Evolutionary conservation across 2,888 invertebrate species (phyloP).

Genomic region (Microplitis manilae): DNA sequence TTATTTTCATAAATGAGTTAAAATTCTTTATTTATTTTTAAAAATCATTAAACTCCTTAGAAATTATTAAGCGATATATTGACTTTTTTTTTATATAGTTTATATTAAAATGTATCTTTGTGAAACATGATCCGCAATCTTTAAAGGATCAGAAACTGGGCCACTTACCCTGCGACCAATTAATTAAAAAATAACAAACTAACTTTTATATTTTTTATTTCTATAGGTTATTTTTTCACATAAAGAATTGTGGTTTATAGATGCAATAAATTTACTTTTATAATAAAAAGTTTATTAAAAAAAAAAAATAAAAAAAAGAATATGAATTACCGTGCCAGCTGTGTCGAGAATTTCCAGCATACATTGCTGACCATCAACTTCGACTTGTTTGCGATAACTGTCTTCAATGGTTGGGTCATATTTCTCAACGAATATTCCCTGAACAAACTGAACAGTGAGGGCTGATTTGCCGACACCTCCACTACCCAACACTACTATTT

Average conservation of each 20-base stretch:
- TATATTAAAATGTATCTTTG: too few species aligned
- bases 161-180: too few species aligned
- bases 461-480: conserved; percentile 99
- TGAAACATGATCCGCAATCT: too few species aligned
- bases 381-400: conserved; percentile 99
- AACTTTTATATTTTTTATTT: neutral
- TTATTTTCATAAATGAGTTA: too few species aligned
- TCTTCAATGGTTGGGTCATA: conserved; percentile 99
- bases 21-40: too few species aligned
- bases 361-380: conserved; percentile 99
- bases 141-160: too few species aligned
- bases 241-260: too few species aligned
- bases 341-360: conserved; percentile 99
- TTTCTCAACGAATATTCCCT: conserved; percentile 99
- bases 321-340: conserved; percentile 89
- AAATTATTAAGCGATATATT: too few species aligned
- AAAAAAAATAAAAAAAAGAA: conserved; percentile 23
- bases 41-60: too few species aligned
- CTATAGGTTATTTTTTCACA: neutral
- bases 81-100: too few species aligned
- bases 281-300: neutral
- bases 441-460: conserved; percentile 96
- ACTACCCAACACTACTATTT: conserved; percentile 99
- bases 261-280: neutral
- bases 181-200: too few species aligned